Evolutionary conservation across 2,888 invertebrate genomes (phyloP), one percentile per base, ranked within the genome.

Genomic region (Macrosiphum euphorbiae): DNA sequence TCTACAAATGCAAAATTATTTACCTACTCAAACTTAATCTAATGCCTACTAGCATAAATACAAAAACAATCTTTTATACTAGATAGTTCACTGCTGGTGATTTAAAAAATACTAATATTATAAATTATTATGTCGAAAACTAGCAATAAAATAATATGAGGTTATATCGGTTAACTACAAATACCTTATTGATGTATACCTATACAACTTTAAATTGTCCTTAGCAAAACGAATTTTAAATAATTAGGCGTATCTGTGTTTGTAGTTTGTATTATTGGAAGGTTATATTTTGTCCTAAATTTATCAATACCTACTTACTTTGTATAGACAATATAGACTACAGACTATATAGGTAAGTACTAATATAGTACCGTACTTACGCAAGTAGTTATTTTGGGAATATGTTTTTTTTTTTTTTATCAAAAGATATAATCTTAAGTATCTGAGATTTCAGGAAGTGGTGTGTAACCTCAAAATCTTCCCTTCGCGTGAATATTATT

Each of bases 1-100:
- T 88, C 88, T 67, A 92, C 88, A 87, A 50, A 35, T 44, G 52
- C 84, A 91, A 85, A 55, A 58, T 44, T 91, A 86, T 58, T 85
- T 86, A 47, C 35, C 20, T 91, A 87, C 20, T 35, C 13, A 50
- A 87, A 92, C 61, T 55, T 84, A 91, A 87, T 67, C 47, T 47
- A 44, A 35, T 67, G 7, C 16, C 16, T 28, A 28, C 26, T 67
- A 50, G 16, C 16, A 87, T 52, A 20, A 16, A 58, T 86, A 78
- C 50, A 91, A 41, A 55, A 55, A 85, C 50, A 28, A n/a, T 58
- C 28, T 67, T 50, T 44, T 41, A 61, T 28, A 44, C 2, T 78
- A 3, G 35, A 41, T 52, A 5, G 41, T 88, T 88, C 35, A 41
- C 89, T 89, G 28, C 41, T 44, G 44, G n/a, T 20, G 50, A 52